Evolutionary conservation across 2,113 vertebrate genomes (phyloP), one percentile per base, ranked within the genome.

Genomic region (Pseudopodoces humilis): DNA sequence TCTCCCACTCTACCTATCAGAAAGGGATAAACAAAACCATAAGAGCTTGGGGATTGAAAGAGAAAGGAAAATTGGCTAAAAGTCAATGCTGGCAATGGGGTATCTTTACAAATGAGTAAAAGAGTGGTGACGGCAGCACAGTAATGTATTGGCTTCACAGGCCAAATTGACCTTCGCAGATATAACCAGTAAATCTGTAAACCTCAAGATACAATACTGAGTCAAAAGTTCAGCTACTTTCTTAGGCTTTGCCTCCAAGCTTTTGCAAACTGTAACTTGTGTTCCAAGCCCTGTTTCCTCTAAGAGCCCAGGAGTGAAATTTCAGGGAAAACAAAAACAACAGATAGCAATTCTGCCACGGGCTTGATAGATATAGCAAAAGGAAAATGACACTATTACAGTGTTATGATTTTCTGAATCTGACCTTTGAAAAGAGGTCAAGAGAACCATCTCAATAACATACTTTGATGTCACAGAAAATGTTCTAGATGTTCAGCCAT

Each of bases 1-100:
- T 92, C 95, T 97, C 95, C 95, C 95, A 97, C 95, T 96, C 94
- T 89, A 92, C 89, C 83, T 89, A 92, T 95, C 87, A 95, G 87
- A 93, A 95, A 91, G 71, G 78, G 41, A 93, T 90, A 96, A 96
- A 94, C 84, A 94, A 85, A 63, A 94, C 62, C 80, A 87, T 63
- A 93, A 95, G 43, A 44, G 47, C 39, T 59, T 74, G 41, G 39
- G 33, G 47, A 88, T 75, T 93, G 63, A 94, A 88, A 85, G 59
- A 67, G 31, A 70, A 81, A n/a, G 37, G 71, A 31, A 93, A 90
- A 93, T 52, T 78, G 56, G 52, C 65, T 86, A 64, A 69, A 93
- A 93, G 67, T 91, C 79, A 84, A 18, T 95, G 76, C 39, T 86
- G 37, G 30, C 82, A 80, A 16, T 64, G 31, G 64, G n/a, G 37